Conservation (phyloP, 2,113 vertebrate species). For the Gopherus evgoodei region DNA sequence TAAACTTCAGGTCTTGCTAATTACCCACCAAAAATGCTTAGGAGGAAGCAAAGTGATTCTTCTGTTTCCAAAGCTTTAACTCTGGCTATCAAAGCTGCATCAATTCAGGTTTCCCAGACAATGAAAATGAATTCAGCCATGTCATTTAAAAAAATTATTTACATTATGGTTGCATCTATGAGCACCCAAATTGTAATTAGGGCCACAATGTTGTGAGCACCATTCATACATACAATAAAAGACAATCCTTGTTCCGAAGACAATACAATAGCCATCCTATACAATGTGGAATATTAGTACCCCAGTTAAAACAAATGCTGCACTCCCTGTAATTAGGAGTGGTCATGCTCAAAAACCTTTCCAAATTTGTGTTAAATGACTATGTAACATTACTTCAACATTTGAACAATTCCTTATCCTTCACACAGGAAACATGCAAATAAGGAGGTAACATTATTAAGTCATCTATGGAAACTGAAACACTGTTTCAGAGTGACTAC, state of each 20-base stretch:
- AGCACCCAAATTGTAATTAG: background rate
- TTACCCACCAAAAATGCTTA: background rate
- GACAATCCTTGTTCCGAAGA: background rate
- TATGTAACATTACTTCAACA: fast-evolving
- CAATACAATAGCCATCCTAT: background rate
- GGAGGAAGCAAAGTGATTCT: background rate
- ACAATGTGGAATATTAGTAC: fast-evolving
- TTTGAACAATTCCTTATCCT: background rate
- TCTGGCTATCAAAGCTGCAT: background rate
- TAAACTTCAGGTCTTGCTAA: background rate
- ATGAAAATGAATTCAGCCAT: fast-evolving
- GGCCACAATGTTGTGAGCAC: fast-evolving
- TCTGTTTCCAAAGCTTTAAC: background rate
- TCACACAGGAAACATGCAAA: background rate
- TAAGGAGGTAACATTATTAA: background rate
- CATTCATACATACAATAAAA: background rate
- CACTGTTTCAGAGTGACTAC: fast-evolving
- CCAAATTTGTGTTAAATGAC: fast-evolving
- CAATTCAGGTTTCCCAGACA: background rate
- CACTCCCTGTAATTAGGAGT: background rate
- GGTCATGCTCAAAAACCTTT: background rate
- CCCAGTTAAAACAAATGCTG: background rate
- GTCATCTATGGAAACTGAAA: background rate
- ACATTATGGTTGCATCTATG: background rate
- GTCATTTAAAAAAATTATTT: background rate